Evolutionary conservation across 2,113 vertebrate species (phyloP).

Genomic region (Gymnocephalus cernua): DNA sequence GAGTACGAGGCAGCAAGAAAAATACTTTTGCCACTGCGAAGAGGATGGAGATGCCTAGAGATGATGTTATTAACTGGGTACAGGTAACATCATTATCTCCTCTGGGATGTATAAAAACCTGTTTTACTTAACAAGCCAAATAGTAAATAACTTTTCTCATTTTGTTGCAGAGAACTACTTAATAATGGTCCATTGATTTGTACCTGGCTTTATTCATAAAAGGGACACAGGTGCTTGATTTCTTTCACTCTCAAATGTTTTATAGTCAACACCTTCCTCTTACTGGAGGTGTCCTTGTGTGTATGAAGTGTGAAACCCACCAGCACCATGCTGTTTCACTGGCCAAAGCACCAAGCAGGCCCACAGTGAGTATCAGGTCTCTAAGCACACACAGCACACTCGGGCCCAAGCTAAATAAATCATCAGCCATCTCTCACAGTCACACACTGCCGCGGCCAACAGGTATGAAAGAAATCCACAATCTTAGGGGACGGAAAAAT

Average conservation of each 20-base stretch:
- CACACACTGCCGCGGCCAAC: constrained; percentile 56
- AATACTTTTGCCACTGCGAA: constrained; percentile 10
- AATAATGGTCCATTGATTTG: constrained; percentile 14
- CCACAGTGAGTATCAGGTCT: constrained; percentile 74
- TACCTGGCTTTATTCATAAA: constrained; percentile 1
- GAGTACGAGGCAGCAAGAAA: background rate
- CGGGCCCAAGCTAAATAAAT: constrained; percentile 73
- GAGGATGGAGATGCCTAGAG: background rate
- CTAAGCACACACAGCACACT: constrained; percentile 70
- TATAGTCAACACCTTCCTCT: constrained; percentile 64
- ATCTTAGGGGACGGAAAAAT: constrained; percentile 44
- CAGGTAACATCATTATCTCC: constrained; percentile 2
- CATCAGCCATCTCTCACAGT: constrained; percentile 60
- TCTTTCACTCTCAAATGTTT: constrained; percentile 50
- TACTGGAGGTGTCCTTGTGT: constrained; percentile 52
- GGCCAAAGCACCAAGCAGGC: constrained; percentile 62
- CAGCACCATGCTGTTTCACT: constrained; percentile 64
- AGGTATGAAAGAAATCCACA: constrained; percentile 45
- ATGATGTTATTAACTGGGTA: background rate
- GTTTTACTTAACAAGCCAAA: background rate
- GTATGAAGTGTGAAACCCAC: constrained; percentile 70
- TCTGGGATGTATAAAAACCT: background rate
- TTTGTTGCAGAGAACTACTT: background rate
- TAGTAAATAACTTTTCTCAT: background rate
- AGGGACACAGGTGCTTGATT: constrained; percentile 39